phyloP scores from a whole-genome alignment of 1,140 invertebrate species.

The Leptopilina clavipes region DNA sequence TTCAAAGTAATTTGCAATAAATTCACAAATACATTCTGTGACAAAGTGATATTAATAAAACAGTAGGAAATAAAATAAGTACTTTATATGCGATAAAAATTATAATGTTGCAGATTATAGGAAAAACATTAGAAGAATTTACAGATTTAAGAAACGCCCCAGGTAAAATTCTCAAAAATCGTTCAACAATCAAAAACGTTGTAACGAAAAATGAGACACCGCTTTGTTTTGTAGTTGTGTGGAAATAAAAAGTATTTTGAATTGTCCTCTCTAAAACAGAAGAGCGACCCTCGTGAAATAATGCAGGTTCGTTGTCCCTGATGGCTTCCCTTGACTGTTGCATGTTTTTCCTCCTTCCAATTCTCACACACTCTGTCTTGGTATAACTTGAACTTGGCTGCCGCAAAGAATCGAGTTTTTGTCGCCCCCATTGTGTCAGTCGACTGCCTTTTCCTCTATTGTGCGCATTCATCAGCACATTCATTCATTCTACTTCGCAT shows the following conservation, averaged over 20 bases:
- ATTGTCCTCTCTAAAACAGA: slow-evolving; percentile 1
- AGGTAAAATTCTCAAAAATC: no score
- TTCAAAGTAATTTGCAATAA: no score
- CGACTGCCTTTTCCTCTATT: slow-evolving; percentile 66
- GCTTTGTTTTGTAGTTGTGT: no score
- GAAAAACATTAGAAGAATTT: no score
- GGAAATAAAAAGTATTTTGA: background rate
- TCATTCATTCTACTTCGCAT: slow-evolving; percentile 71
- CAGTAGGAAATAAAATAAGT: no score
- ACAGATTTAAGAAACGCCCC: no score
- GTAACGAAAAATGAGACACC: no score
- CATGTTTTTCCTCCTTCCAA: slow-evolving; percentile 40
- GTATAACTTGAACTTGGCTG: slow-evolving; percentile 61
- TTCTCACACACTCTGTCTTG: slow-evolving; percentile 38
- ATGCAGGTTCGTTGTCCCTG: slow-evolving; percentile 54
- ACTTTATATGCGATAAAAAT: no score
- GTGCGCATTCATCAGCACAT: slow-evolving; percentile 73
- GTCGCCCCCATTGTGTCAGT: slow-evolving; percentile 68
- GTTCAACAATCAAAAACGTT: no score
- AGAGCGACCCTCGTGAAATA: slow-evolving; percentile 45
- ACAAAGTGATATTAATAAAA: no score
- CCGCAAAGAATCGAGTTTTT: slow-evolving; percentile 66
- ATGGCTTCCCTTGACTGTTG: slow-evolving; percentile 18
- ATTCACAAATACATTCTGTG: no score
- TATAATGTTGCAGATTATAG: no score